phyloP scores from a whole-genome alignment of 2,113 vertebrate genomes.

The Vombatus ursinus region DNA sequence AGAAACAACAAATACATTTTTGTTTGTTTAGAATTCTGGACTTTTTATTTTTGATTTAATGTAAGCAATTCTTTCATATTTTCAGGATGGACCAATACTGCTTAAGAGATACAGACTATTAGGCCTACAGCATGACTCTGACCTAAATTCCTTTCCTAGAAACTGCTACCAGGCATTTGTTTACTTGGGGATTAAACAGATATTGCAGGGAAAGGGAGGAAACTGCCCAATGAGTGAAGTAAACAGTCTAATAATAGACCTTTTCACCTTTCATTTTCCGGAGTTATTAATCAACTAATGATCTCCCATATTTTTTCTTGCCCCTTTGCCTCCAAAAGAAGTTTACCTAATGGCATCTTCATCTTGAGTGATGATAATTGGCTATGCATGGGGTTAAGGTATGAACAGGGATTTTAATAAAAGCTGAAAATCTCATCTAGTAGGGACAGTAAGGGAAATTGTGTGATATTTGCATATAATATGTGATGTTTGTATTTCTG shows the following conservation, averaged over 20 bases:
- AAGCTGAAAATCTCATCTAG: not conserved
- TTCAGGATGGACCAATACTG: not conserved
- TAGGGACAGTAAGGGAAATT: not conserved
- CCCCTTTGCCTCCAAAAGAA: not conserved
- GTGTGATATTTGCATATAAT: not conserved
- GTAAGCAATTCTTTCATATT: not conserved
- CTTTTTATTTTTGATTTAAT: not conserved
- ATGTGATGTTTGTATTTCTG: not conserved
- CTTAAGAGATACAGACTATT: not conserved
- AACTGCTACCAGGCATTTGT: not conserved
- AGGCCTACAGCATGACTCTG: not conserved
- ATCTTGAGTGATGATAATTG: slow-evolving; percentile 5
- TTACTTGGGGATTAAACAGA: not conserved
- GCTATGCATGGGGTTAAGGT: not conserved
- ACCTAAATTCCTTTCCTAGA: slow-evolving; percentile 5
- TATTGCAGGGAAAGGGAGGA: not conserved
- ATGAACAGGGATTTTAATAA: not conserved
- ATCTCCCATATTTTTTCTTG: slow-evolving; percentile 12
- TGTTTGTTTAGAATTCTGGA: not conserved
- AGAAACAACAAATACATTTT: not conserved
- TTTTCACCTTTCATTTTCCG: not conserved
- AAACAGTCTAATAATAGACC: not conserved
- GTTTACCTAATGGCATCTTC: not conserved
- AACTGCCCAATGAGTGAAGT: slow-evolving; percentile 25
- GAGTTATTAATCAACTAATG: slow-evolving; percentile 7